These are phyloP conservation scores for Xenentodon cancila DNA, from an alignment of 2,797 vertebrate species.

Conservation along the genomic window DNA sequence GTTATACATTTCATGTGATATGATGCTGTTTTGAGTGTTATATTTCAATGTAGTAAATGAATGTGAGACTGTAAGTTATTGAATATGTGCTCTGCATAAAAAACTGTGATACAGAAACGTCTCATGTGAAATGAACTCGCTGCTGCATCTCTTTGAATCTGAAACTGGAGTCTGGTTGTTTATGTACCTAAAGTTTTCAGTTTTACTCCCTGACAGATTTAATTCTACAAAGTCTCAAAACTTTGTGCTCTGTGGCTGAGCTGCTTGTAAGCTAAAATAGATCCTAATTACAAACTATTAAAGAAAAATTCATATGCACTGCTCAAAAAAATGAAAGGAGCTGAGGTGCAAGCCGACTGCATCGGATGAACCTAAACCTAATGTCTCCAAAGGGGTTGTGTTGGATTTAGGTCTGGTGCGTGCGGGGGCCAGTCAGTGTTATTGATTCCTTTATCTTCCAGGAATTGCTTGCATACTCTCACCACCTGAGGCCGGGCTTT, in stretches of 20 bases:
- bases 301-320: too few relatives aligned
- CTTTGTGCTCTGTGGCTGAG: conserved; percentile 12
- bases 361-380: too few relatives aligned
- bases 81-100: conserved; percentile 13
- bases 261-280: conserved; percentile 22
- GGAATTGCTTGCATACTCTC: too few relatives aligned
- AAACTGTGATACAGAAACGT: not conserved
- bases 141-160: conserved; percentile 1
- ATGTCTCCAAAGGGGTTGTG: too few relatives aligned
- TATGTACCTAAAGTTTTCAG: conserved; percentile 15
- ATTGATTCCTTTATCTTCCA: too few relatives aligned
- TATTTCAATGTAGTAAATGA: conserved; percentile 24
- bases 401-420: too few relatives aligned
- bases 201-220: conserved; percentile 22
- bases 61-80: conserved; percentile 1
- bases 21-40: conserved; percentile 36
- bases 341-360: too few relatives aligned
- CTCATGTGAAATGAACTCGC: conserved; percentile 3
- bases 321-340: too few relatives aligned
- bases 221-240: conserved; percentile 20
- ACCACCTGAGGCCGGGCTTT: too few relatives aligned
- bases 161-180: not conserved
- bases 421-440: too few relatives aligned
- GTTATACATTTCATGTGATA: conserved; percentile 24
- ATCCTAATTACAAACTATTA: conserved; percentile 27